These are phyloP conservation scores for Chaetophractus vellerosus DNA, from an alignment of 2,797 vertebrate species.

Conservation along the genomic window DNA sequence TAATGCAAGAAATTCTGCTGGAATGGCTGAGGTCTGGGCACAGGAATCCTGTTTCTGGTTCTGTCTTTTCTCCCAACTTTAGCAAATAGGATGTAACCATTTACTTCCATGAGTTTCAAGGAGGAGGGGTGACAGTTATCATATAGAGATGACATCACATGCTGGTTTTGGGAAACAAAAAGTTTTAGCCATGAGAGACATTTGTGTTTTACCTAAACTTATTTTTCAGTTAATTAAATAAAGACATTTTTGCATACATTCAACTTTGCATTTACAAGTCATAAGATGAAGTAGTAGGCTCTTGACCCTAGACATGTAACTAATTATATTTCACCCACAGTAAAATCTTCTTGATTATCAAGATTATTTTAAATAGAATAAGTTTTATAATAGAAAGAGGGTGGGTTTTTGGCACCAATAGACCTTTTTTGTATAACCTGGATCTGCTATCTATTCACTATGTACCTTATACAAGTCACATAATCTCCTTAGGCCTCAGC, in stretches of 20 bases:
- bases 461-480: neutral
- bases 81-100: neutral
- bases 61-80: neutral
- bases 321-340: neutral
- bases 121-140: neutral
- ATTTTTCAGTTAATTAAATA: neutral
- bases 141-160: neutral
- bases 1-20: neutral
- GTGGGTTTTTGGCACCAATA: neutral
- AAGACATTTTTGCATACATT: neutral
- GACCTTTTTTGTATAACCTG: neutral
- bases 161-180: neutral
- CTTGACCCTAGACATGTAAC: neutral
- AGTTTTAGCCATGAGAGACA: neutral
- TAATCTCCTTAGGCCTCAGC: neutral
- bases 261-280: neutral
- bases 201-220: neutral
- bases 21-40: neutral
- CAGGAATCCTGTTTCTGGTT: neutral
- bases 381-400: neutral
- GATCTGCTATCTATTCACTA: neutral
- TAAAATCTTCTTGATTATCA: neutral
- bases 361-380: neutral
- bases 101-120: neutral
- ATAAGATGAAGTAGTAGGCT: neutral